Conservation (phyloP, 2,888 invertebrate species). For the Gnatocerus cornutus region DNA sequence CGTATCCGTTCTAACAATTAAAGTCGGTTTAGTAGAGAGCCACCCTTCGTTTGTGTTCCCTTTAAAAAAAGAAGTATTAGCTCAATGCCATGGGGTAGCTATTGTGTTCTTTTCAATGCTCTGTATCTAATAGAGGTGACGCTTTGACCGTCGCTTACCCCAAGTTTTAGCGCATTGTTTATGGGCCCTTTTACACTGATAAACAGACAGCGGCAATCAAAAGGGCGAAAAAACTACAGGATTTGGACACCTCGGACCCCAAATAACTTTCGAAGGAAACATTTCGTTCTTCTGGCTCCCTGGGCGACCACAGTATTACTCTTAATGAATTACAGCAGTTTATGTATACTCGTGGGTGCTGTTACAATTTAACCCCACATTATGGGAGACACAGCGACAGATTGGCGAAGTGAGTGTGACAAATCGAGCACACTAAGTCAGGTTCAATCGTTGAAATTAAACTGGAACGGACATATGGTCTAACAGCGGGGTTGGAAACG, state of each 20-base stretch:
- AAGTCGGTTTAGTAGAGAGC: conserved; percentile 63
- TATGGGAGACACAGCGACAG: conserved; percentile 63
- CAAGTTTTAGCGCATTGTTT: conserved; percentile 51
- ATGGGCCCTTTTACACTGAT: conserved; percentile 46
- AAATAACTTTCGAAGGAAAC: neutral
- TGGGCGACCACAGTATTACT: conserved; percentile 41
- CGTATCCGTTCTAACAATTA: conserved; percentile 63
- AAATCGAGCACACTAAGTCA: conserved; percentile 66
- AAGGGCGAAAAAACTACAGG: conserved; percentile 34
- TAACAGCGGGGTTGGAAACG: conserved; percentile 56
- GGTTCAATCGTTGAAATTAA: conserved; percentile 65
- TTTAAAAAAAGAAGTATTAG: conserved; percentile 44
- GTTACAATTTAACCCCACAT: conserved; percentile 61
- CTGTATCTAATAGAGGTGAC: conserved; percentile 58
- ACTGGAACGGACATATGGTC: conserved; percentile 66
- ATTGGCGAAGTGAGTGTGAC: conserved; percentile 68
- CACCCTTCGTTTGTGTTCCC: conserved; percentile 56
- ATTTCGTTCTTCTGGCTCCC: neutral
- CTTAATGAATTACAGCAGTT: conserved; percentile 64
- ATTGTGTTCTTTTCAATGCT: conserved; percentile 51
- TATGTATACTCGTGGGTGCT: conserved; percentile 56
- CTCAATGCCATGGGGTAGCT: conserved; percentile 47
- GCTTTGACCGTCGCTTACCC: conserved; percentile 61
- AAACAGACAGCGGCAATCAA: conserved; percentile 45
- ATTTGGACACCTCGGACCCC: conserved; percentile 37